Conservation (phyloP, 2,888 invertebrate genomes). For the Hoplodrina ambigua region DNA sequence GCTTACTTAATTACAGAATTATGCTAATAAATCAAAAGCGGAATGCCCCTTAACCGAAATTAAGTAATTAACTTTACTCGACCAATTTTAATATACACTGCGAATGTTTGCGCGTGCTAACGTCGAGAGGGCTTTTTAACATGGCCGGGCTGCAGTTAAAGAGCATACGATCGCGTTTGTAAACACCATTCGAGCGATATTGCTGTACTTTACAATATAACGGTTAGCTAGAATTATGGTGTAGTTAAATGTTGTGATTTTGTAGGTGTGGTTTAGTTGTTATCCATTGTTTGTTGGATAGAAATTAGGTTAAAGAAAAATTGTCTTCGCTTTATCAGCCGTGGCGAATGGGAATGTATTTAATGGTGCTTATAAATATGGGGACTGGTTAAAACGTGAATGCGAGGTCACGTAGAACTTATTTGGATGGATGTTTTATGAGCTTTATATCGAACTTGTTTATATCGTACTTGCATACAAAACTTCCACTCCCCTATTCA, state of each 20-base stretch:
- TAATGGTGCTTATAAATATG: not conserved
- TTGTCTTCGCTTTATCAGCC: not conserved
- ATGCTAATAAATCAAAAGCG: conserved; percentile 82
- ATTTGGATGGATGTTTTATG: too few relatives aligned
- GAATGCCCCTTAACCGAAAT: conserved; percentile 82
- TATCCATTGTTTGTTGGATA: conserved; percentile 15
- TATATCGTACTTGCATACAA: too few relatives aligned
- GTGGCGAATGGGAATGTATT: not conserved
- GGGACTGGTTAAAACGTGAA: not conserved
- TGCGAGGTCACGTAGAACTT: too few relatives aligned
- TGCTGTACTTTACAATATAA: conserved; percentile 70
- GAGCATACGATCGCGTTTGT: conserved; percentile 76
- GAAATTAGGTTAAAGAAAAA: conserved; percentile 19
- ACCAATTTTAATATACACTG: conserved; percentile 70
- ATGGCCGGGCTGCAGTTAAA: conserved; percentile 66
- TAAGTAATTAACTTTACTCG: conserved; percentile 84
- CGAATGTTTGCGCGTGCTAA: conserved; percentile 63
- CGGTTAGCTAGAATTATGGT: conserved; percentile 66
- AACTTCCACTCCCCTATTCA: too few relatives aligned
- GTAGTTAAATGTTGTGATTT: conserved; percentile 62
- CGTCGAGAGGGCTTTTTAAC: conserved; percentile 66
- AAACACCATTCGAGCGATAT: conserved; percentile 71
- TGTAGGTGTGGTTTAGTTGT: conserved; percentile 55
- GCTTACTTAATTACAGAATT: conserved; percentile 79
- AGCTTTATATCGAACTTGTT: too few relatives aligned